Evolutionary conservation across 2,888 invertebrate genomes (phyloP), one percentile per base, ranked within the genome.

Genomic region (Panorpa germanica): DNA sequence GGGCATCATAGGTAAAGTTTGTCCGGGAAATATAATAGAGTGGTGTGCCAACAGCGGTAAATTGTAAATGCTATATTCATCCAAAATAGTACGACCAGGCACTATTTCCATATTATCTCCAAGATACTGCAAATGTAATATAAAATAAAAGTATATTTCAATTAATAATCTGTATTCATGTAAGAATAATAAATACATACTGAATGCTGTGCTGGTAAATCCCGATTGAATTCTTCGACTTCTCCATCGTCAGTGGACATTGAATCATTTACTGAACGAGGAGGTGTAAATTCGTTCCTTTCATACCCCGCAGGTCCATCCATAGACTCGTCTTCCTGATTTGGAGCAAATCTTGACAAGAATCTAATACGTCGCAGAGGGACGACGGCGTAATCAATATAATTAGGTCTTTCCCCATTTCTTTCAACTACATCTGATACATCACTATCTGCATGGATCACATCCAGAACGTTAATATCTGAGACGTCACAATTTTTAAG

Each of bases 1-100:
- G 4, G 70, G 57, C 23, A 73, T 68, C 37, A 85, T 59, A 0
- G 83, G 83, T 14, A 85, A 50, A 2, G 72, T 77, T 51, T 82
- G 81, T 2, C 81, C 81, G 5, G 85, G 83, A 38, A 81, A 71
- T 10, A 81, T 63, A 28, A 80, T 54, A 26, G 67, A 59, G 23
- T 65, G 60, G 34, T 68, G 58, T 25, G 61, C 50, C 19, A 73
- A 53, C 27, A 76, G 45, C 4, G 72, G 68, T 34, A 76, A 46
- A 13, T 54, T 52, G 32, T 60, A 53, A 10, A 51, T 46, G 33
- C 58, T 51, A 22, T 58, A 61, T 24, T 60, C 58, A 38, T 72
- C 70, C 27, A 70, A 48, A 34, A 74, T 55, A 18, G 69, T 66
- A n/a, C 72, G 57, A 2, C 74, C 74, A 5, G 63, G 55, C 3